Percentiles rank a stretch among this genome's conserved stretches.
Conservation (phyloP, 2,797 vertebrate genomes). For the Halcyon badia region DNA sequence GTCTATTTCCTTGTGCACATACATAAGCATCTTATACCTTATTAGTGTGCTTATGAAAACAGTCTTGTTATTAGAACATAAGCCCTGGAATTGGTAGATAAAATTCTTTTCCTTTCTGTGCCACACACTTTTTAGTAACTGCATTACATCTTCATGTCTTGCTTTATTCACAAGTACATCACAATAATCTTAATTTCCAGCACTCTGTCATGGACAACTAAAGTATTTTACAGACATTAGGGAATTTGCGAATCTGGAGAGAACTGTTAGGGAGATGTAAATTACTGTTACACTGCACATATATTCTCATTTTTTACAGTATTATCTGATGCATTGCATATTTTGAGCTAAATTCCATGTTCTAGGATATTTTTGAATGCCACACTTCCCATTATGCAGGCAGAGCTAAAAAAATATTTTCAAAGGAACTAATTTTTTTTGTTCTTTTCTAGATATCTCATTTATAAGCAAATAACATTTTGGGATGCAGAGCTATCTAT, state of each 20-base stretch:
- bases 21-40: neutral
- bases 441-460: neutral
- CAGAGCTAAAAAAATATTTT: neutral
- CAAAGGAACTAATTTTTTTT: neutral
- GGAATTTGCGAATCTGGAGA: neutral
- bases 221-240: neutral
- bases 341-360: neutral
- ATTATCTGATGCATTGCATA: neutral
- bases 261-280: constrained; percentile 4
- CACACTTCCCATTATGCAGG: neutral
- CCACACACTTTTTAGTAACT: neutral
- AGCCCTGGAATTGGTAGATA: neutral
- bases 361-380: neutral
- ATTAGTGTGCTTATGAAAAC: neutral
- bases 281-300: neutral
- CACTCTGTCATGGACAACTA: constrained; percentile 2
- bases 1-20: neutral
- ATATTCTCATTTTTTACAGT: neutral
- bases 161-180: constrained; percentile 3
- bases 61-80: neutral
- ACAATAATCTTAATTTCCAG: neutral
- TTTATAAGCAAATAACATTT: constrained; percentile 17
- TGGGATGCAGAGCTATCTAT: neutral
- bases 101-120: neutral
- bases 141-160: neutral